Base-by-base conservation (phyloP, 1,140 invertebrate genomes). In the Papilio helenus region DNA sequence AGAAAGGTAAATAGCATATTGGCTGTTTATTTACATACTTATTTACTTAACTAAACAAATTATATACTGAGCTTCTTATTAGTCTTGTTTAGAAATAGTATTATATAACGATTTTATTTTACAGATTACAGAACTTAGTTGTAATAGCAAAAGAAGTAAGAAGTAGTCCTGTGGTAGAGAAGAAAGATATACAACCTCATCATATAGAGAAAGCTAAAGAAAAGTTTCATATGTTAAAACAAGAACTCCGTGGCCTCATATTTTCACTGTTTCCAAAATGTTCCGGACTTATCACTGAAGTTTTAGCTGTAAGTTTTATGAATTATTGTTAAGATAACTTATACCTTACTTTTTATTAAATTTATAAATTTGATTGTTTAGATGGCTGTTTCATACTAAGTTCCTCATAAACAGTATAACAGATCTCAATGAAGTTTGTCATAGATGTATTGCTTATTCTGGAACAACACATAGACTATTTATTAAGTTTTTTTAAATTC, bases 161-260 rank as follows among this genome's bases (percentile, higher is more conserved):
- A 18, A 84, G 83, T 1, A 82, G 84, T 2, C 88, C 89, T 9
- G 86, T 74, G 55, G 49, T 81, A 18, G 82, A 87, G n/a, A 85
- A 82, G 16, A 46, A 82, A 20, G 82, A 85, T 76, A 83, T 93
- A 0, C 65, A 55, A 18, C 80, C 88, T 9, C 85, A 88, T 74
- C 90, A 94, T 71, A 12, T 94, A 0, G 72, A 86, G 12, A 94
- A 89, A 76, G 92, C 92, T 4, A 94, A 92, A 74, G 83, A 89
- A 42, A 87, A 79, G 26, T 94, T 94, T 74, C 81, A 82, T 2
- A 72, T 81, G 16, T 81, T 94, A 76, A 95, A 94, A 82, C 84
- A 76, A 23, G 88, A 93, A 80, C 81, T 95, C 4, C 89, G 91
- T 76, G 83, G 88, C 2, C 83, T 94, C 1, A 88, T 95, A 73